Percentiles rank a stretch among this genome's conserved stretches.
phyloP scores from a whole-genome alignment of 2,113 vertebrate species.

The Fukomys damarensis region DNA sequence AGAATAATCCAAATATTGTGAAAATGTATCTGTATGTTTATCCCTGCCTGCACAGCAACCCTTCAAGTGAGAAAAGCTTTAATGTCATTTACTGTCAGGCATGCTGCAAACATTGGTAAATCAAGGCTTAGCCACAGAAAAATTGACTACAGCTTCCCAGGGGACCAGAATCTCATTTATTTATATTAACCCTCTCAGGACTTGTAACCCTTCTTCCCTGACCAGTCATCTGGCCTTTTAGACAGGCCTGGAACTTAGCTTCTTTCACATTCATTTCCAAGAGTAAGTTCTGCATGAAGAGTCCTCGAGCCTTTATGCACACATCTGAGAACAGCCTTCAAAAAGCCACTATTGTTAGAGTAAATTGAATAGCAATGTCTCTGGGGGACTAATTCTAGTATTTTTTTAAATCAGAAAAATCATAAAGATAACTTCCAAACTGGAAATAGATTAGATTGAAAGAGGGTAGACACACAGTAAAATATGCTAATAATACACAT shows the following conservation, averaged over 20 bases:
- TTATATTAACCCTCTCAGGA: neutral
- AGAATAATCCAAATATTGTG: neutral
- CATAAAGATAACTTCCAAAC: neutral
- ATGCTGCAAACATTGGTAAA: neutral
- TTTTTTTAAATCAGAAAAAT: conserved; percentile 7
- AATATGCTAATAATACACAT: neutral
- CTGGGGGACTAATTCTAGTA: neutral
- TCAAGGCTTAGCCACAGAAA: neutral
- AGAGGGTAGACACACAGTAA: neutral
- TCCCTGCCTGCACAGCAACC: neutral
- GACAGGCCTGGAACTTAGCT: neutral
- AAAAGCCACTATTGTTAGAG: neutral
- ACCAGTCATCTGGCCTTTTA: neutral
- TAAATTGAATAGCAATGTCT: neutral
- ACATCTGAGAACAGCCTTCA: neutral
- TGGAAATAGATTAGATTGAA: neutral
- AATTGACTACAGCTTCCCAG: neutral
- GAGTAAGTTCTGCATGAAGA: neutral
- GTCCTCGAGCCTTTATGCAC: neutral
- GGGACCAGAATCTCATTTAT: neutral
- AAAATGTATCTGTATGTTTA: neutral
- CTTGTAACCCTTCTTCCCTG: neutral
- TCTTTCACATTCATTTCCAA: neutral
- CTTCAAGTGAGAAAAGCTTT: neutral
- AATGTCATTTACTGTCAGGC: neutral